Percentiles rank a stretch among this genome's conserved stretches.
Conservation (phyloP, 2,888 invertebrate genomes). For the Lepas anatifera region DNA sequence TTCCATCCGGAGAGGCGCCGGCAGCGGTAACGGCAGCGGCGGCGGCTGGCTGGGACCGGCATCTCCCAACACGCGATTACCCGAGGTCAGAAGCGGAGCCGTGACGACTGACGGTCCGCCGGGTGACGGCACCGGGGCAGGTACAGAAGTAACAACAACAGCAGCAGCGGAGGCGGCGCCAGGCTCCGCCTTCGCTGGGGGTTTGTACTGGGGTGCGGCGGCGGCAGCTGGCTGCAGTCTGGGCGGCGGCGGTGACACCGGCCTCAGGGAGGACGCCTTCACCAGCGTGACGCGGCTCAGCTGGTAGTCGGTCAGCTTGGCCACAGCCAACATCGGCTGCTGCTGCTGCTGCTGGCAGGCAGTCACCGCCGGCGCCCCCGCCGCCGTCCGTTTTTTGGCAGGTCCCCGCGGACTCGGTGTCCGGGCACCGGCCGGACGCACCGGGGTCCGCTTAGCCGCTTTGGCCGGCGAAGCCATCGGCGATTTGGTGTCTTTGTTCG, state of each 20-base stretch:
- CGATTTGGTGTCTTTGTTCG: slow-evolving; percentile 58
- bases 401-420: slow-evolving; percentile 38
- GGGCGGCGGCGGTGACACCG: slow-evolving; percentile 72
- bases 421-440: slow-evolving; percentile 94
- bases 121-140: slow-evolving; percentile 91
- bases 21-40: background rate
- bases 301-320: slow-evolving; percentile 47
- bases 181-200: slow-evolving; percentile 80
- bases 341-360: too few species aligned
- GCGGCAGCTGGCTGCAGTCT: slow-evolving; percentile 81
- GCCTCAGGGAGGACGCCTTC: slow-evolving; percentile 47
- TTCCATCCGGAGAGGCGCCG: background rate
- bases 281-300: slow-evolving; percentile 6
- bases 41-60: background rate
- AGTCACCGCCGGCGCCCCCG: slow-evolving; percentile 42
- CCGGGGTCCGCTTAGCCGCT: slow-evolving; percentile 91
- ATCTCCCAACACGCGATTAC: slow-evolving; percentile 52
- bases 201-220: slow-evolving; percentile 53
- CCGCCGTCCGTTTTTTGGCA: background rate
- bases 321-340: slow-evolving; percentile 69
- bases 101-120: slow-evolving; percentile 86
- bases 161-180: slow-evolving; percentile 41
- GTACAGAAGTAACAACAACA: slow-evolving; percentile 90
- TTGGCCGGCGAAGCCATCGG: slow-evolving; percentile 67
- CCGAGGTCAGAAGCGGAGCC: slow-evolving; percentile 86